These are phyloP conservation scores for Pararge aegeria DNA, from an alignment of 1,140 invertebrate genomes.

Conservation along the genomic window DNA sequence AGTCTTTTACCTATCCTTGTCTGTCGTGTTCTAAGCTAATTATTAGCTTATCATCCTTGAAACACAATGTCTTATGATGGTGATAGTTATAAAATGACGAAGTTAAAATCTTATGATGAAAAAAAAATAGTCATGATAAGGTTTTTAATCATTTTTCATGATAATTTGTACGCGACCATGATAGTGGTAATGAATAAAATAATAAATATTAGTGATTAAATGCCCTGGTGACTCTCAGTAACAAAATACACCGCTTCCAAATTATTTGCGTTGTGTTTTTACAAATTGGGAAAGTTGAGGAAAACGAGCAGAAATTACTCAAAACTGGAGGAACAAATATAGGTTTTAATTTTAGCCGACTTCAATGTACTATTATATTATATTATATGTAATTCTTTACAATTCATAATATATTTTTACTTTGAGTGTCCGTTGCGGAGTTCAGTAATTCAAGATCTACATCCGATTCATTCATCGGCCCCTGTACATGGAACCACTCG, in stretches of 20 bases:
- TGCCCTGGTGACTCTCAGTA: not conserved
- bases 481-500: too few relatives aligned
- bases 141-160: constrained; percentile 32
- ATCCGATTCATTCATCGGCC: too few relatives aligned
- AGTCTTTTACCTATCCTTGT: not conserved
- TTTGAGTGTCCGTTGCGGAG: too few relatives aligned
- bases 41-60: constrained; percentile 24
- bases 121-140: constrained; percentile 20
- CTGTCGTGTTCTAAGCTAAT: not conserved
- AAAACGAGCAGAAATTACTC: not conserved
- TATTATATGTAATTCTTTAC: too few relatives aligned
- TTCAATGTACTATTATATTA: too few relatives aligned
- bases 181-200: constrained; percentile 17
- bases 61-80: constrained; percentile 24
- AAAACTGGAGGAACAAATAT: too few relatives aligned
- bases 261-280: constrained; percentile 11
- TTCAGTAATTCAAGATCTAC: too few relatives aligned
- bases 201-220: not conserved
- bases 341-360: too few relatives aligned
- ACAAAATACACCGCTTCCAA: not conserved
- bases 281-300: not conserved
- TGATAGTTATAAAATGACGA: constrained; percentile 29
- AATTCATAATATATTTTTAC: too few relatives aligned
- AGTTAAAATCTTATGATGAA: constrained; percentile 32
- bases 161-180: constrained; percentile 27